These are phyloP conservation scores for Podabrus alpinus DNA, from an alignment of 2,888 invertebrate genomes.

Conservation along the genomic window DNA sequence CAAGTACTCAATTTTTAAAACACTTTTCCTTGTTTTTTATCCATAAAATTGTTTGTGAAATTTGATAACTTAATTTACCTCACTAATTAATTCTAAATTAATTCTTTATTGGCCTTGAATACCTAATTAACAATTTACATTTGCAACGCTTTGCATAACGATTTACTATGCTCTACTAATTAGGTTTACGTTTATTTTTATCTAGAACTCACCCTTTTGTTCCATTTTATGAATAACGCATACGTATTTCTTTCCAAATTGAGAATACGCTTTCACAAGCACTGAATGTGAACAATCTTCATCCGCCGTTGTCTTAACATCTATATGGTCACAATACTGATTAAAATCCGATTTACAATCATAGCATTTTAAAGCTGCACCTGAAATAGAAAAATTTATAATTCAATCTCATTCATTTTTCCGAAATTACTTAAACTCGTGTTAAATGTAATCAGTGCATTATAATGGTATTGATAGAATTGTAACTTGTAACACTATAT, in stretches of 20 bases:
- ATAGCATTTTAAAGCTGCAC: constrained; percentile 13
- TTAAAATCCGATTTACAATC: constrained; percentile 16
- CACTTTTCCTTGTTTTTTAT: neutral
- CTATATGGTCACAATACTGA: constrained; percentile 11
- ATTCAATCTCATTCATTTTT: neutral
- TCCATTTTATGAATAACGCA: constrained; percentile 16
- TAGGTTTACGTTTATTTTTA: neutral
- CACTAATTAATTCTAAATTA: neutral
- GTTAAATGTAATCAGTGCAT: too few species aligned
- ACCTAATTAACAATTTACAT: neutral
- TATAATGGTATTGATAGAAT: too few species aligned
- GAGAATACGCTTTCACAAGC: constrained; percentile 11
- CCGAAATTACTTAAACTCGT: too few species aligned
- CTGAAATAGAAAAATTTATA: neutral
- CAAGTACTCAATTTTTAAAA: neutral
- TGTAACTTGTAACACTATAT: too few species aligned
- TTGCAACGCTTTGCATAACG: neutral
- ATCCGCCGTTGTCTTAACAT: constrained; percentile 2
- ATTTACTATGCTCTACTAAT: neutral
- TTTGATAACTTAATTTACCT: neutral
- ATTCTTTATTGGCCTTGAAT: neutral
- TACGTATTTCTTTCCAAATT: constrained; percentile 9
- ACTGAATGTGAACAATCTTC: constrained; percentile 12
- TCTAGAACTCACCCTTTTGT: constrained; percentile 12
- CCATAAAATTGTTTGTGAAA: neutral